phyloP scores from a whole-genome alignment of 2,888 invertebrate species.

The Pecten maximus region DNA sequence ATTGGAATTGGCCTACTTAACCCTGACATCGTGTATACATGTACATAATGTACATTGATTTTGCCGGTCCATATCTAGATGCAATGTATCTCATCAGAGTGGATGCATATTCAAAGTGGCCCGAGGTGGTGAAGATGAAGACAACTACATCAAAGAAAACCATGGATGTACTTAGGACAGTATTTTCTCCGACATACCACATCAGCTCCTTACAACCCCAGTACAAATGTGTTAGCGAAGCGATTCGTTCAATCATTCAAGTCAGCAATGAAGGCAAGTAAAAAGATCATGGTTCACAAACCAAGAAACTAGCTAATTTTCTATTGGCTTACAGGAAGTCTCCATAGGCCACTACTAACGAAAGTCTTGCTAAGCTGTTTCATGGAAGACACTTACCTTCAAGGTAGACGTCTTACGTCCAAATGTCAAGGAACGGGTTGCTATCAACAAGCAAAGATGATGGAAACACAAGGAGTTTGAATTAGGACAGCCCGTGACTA shows the following conservation, averaged over 20 bases:
- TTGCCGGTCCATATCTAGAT: no score
- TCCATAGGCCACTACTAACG: constrained; percentile 49
- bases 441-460: not conserved
- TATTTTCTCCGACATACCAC: constrained; percentile 47
- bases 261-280: constrained; percentile 45
- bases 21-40: no score
- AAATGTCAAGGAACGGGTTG: not conserved
- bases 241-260: constrained; percentile 60
- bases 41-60: no score
- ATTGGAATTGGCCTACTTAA: no score
- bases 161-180: no score
- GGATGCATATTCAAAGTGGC: no score
- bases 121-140: no score
- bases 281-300: constrained; percentile 20
- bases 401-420: not conserved
- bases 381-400: constrained; percentile 46
- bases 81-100: no score
- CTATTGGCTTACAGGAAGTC: constrained; percentile 51
- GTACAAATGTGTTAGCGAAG: constrained; percentile 60
- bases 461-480: no score
- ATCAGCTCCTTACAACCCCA: constrained; percentile 56
- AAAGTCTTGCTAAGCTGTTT: constrained; percentile 56
- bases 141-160: no score
- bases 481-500: no score
- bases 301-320: constrained; percentile 48